Evolutionary conservation across 2,888 invertebrate genomes (phyloP).

Genomic region (Hirtodrosophila alboralis): DNA sequence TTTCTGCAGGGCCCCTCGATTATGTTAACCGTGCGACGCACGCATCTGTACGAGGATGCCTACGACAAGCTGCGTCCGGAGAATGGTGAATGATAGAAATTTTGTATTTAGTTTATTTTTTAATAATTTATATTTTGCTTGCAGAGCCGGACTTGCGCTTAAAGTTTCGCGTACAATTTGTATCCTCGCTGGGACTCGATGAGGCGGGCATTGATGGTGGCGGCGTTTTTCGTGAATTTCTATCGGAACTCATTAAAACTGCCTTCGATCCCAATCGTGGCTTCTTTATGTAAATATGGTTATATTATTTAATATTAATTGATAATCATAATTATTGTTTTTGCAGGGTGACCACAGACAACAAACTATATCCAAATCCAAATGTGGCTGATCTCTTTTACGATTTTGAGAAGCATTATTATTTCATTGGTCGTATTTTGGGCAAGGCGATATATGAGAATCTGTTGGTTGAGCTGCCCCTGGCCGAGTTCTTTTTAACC

Average conservation of each 20-base stretch:
- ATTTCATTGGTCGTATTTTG: constrained; percentile 96
- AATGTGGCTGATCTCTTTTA: constrained; percentile 93
- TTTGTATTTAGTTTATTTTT: not conserved
- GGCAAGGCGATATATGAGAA: constrained; percentile 98
- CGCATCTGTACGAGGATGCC: constrained; percentile 99
- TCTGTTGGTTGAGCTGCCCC: constrained; percentile 95
- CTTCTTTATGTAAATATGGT: constrained; percentile 88
- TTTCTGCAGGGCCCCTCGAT: constrained; percentile 91
- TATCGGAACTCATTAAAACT: constrained; percentile 96
- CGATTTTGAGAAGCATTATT: constrained; percentile 95
- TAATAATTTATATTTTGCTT: constrained; percentile 37
- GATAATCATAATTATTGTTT: not conserved
- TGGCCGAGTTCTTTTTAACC: constrained; percentile 97
- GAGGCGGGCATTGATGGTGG: constrained; percentile 99
- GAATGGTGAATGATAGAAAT: constrained; percentile 87
- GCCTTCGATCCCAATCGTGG: constrained; percentile 98
- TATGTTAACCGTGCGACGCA: constrained; percentile 91
- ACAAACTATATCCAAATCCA: constrained; percentile 98
- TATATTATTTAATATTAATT: not conserved
- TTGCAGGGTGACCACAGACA: constrained; percentile 91
- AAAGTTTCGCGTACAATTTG: constrained; percentile 94
- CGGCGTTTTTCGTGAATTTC: constrained; percentile 97
- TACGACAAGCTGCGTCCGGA: constrained; percentile 96
- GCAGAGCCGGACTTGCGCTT: constrained; percentile 93
- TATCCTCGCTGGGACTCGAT: constrained; percentile 95